Base-by-base conservation (phyloP, 2,888 invertebrate genomes). In the Pyrrhosoma nymphula region DNA sequence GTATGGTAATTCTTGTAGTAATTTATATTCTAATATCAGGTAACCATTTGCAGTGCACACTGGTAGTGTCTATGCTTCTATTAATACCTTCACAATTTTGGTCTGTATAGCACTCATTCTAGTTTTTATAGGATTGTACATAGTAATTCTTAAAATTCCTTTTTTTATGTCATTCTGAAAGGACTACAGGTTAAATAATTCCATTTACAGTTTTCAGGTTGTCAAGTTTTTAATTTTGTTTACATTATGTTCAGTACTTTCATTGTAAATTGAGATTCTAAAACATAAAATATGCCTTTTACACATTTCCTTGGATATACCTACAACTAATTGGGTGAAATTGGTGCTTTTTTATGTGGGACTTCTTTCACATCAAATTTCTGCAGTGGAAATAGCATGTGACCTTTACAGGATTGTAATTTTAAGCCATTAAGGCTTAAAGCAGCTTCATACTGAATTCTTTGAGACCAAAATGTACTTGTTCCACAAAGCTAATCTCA, bases 31-130 rank as follows among this genome's bases (percentile, higher is more conserved):
- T 82, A 35, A 82, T 35, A 35, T 35, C 35, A 82, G 35, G 3
- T 35, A 18, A 35, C 82, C 18, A 30, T 82, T 82, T 16, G 18
- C 82, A 82, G 0, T 82, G 82, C 35, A 82, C 82, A 82, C 16
- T 35, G 82, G 35, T 82, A 82, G 82, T 35, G 35, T 30, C 35
- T 82, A 82, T 16, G 82, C 82, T 82, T 82, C 35, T 35, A 82
- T 82, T 69, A 35, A 82, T 82, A 82, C 0, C 82, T 82, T 82
- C 47, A 47, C 69, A n/a, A 26, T 93, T 93, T 56, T n/a, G 20
- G 75, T 93, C 39, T 93, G 23, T 69, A 93, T 93, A 56, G 75
- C 93, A 93, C 93, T 69, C 93, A 93, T 23, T 35, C 14, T 82
- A 82, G 82, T 82, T 82, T 82, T 82, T 35, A 16, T 82, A 35